phyloP scores from a whole-genome alignment of 2,888 invertebrate species.

The Diarsia rubi region DNA sequence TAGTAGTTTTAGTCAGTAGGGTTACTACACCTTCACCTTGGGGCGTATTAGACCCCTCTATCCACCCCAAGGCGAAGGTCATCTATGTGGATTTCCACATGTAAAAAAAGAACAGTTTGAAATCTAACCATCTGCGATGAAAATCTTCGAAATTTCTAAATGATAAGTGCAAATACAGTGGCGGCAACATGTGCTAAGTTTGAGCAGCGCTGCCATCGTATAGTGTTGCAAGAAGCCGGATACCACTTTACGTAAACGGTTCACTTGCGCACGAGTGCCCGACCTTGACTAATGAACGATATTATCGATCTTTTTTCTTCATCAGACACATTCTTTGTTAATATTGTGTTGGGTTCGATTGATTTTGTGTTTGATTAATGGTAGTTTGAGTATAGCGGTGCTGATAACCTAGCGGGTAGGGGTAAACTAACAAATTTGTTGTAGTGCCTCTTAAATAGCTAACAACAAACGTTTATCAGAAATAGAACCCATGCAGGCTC shows the following conservation, averaged over 20 bases:
- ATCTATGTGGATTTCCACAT: not conserved
- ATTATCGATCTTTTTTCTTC: slow-evolving; percentile 44
- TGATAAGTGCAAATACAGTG: not conserved
- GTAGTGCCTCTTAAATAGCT: too few relatives aligned
- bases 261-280: slow-evolving; percentile 27
- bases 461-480: too few relatives aligned
- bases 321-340: slow-evolving; percentile 28
- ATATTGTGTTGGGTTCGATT: not conserved
- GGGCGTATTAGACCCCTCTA: too few relatives aligned
- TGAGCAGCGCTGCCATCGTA: slow-evolving; percentile 7
- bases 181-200: slow-evolving; percentile 46
- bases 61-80: not conserved
- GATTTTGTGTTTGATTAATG: not conserved
- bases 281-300: slow-evolving; percentile 63
- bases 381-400: too few relatives aligned
- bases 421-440: too few relatives aligned
- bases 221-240: slow-evolving; percentile 56
- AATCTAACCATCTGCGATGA: too few relatives aligned
- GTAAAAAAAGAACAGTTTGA: not conserved
- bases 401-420: too few relatives aligned
- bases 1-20: not conserved
- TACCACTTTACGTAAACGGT: slow-evolving; percentile 59
- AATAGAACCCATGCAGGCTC: too few relatives aligned
- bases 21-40: too few relatives aligned
- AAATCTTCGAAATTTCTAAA: slow-evolving; percentile 10